A percentile compares a stretch with the other conserved stretches of the same genome.
Evolutionary conservation across 1,140 invertebrate species (phyloP).

Genomic region (Apis dorsata): DNA sequence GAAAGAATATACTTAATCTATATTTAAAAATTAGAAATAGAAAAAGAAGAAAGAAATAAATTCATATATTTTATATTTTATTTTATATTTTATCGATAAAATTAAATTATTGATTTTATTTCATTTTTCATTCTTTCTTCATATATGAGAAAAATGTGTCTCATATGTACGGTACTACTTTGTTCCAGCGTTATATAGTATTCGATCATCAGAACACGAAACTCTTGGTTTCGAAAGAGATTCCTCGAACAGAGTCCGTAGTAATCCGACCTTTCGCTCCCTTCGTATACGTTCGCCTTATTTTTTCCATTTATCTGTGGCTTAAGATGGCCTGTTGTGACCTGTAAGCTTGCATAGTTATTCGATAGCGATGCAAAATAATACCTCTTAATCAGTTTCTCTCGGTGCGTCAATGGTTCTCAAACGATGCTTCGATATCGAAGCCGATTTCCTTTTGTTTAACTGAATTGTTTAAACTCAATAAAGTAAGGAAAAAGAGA

Average conservation of each 20-base stretch:
- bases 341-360: constrained; percentile 51
- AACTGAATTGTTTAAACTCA: too few relatives aligned
- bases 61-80: too few relatives aligned
- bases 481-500: background rate
- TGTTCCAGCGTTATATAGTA: background rate
- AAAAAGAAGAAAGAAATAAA: too few relatives aligned
- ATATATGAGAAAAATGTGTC: background rate
- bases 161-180: background rate
- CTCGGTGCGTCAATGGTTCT: constrained; percentile 23
- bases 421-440: background rate
- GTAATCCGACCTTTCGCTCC: constrained; percentile 44
- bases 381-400: constrained; percentile 57
- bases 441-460: background rate
- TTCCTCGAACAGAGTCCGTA: constrained; percentile 23
- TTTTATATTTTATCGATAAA: too few relatives aligned
- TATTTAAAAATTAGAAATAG: too few relatives aligned
- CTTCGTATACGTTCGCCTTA: constrained; percentile 27
- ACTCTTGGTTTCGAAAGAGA: constrained; percentile 29
- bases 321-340: constrained; percentile 63
- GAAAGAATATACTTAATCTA: too few relatives aligned
- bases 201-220: background rate
- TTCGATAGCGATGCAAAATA: constrained; percentile 65
- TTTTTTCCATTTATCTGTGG: constrained; percentile 60
- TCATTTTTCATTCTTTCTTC: too few relatives aligned
- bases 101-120: background rate